phyloP scores from a whole-genome alignment of 2,888 invertebrate genomes.

The Pseudoips prasinana region DNA sequence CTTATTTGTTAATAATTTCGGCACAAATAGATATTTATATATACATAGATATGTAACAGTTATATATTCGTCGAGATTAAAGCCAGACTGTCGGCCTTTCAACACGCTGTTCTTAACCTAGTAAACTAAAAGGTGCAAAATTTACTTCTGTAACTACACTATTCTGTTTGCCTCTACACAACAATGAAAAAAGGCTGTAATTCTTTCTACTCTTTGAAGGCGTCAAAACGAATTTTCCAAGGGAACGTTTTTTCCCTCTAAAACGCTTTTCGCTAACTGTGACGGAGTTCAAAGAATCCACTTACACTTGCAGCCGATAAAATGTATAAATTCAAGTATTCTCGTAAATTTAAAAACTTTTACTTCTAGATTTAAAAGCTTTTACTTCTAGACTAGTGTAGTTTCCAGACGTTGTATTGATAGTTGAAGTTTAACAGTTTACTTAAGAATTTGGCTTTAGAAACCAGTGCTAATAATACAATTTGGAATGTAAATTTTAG shows the following conservation, averaged over 20 bases:
- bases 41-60: too few species aligned
- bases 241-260: conserved; percentile 43
- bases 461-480: neutral
- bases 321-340: conserved; percentile 29
- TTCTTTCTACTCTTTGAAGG: conserved; percentile 38
- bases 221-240: conserved; percentile 48
- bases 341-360: conserved; percentile 32
- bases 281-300: conserved; percentile 50
- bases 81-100: too few species aligned
- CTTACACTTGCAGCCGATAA: conserved; percentile 43
- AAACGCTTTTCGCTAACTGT: conserved; percentile 50
- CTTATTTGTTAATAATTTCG: too few species aligned
- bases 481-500: neutral
- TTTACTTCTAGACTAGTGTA: conserved; percentile 2
- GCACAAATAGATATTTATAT: too few species aligned
- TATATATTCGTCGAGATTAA: too few species aligned
- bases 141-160: conserved; percentile 24
- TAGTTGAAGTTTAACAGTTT: conserved; percentile 11
- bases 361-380: conserved; percentile 32
- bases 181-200: conserved; percentile 38
- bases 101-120: too few species aligned
- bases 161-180: conserved; percentile 33
- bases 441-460: conserved; percentile 3
- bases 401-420: conserved; percentile 14
- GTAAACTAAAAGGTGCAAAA: too few species aligned